Base-by-base conservation (phyloP, 2,797 vertebrate genomes). In the Melanotaenia nigrans region DNA sequence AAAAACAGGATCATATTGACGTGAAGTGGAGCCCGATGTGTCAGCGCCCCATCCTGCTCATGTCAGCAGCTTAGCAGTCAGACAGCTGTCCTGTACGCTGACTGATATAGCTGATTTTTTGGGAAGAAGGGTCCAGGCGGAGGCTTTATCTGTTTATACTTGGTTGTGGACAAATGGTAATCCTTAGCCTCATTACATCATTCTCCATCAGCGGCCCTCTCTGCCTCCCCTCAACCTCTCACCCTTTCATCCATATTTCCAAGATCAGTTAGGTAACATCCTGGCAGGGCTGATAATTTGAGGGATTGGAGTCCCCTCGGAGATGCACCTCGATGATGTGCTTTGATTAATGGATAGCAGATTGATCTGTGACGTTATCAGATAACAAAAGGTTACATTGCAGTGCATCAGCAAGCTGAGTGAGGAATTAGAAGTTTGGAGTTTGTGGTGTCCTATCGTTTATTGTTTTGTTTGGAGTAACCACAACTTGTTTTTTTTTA, bases 191-290 rank as follows among this genome's bases (percentile, higher is more conserved):
- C 58, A 69, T 90, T 87, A 81, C 81, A 81, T 90, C 85, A 81
- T 62, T 22, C 58, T 64, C 74, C 24, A 13, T 63, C 69, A 72
- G 28, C 28, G 69, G n/a, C 20, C 24, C 54, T 40, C 40, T 35
- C 22, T 20, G 22, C 57, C 40, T 25, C 70, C 32, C 24, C 53
- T n/a, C 33, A n/a, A 16, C 30, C 16, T 9, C 33, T 65, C 65
- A 5, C 12, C 64, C 60, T 25, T 49, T 67, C 65, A 54, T 59
- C 65, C 80, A 77, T 74, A 80, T 76, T 83, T 78, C 72, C 81
- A 84, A 87, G 85, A 85, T 81, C 81, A 70, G 75, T 73, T 87
- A 57, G 75, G 72, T 82, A 86, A 82, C 71, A 64, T 87, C 74
- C 78, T 71, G 74, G 51, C 73, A 59, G 25, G n/a, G 32, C 28